A percentile compares a stretch with the other conserved stretches of the same genome.
These are phyloP conservation scores for Caenorhabditis sulstoni DNA, from an alignment of 2,888 invertebrate species.

Conservation along the genomic window DNA sequence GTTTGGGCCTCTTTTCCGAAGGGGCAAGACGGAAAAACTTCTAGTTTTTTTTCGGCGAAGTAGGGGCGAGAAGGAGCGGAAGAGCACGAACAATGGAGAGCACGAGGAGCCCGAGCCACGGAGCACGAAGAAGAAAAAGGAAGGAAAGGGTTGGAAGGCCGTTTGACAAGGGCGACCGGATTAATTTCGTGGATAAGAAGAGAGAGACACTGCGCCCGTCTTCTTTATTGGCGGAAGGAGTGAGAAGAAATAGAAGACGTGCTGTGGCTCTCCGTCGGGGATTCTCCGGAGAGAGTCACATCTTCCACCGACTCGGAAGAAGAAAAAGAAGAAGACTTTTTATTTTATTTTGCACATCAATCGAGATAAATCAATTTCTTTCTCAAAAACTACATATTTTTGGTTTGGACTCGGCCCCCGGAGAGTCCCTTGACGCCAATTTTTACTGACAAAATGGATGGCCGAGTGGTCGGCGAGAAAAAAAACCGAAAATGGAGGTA, in stretches of 20 bases:
- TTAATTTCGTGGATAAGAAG: slow-evolving; percentile 18
- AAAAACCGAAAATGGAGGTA: slow-evolving; percentile 22
- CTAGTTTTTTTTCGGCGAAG: slow-evolving; percentile 44
- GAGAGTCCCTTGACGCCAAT: slow-evolving; percentile 54
- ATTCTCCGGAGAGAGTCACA: slow-evolving; percentile 11
- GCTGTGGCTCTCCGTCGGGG: slow-evolving; percentile 14
- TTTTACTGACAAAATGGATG: slow-evolving; percentile 41
- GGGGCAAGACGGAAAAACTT: slow-evolving; percentile 30
- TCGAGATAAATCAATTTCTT: slow-evolving; percentile 55
- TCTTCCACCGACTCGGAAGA: neutral
- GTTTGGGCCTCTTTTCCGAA: neutral
- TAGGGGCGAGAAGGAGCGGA: slow-evolving; percentile 35
- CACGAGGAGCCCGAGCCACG: neutral
- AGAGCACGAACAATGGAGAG: slow-evolving; percentile 28
- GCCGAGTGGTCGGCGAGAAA: neutral
- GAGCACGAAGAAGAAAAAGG: neutral
- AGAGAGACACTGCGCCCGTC: neutral
- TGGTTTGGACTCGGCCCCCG: slow-evolving; percentile 11
- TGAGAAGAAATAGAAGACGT: neutral
- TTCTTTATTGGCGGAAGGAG: neutral
- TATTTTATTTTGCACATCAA: slow-evolving; percentile 51
- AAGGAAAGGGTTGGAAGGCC: slow-evolving; percentile 40
- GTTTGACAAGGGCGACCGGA: slow-evolving; percentile 21
- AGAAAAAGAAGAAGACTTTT: neutral
- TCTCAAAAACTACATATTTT: slow-evolving; percentile 45